These are phyloP conservation scores for Camponotus floridanus DNA, from an alignment of 1,140 invertebrate species.

Conservation along the genomic window DNA sequence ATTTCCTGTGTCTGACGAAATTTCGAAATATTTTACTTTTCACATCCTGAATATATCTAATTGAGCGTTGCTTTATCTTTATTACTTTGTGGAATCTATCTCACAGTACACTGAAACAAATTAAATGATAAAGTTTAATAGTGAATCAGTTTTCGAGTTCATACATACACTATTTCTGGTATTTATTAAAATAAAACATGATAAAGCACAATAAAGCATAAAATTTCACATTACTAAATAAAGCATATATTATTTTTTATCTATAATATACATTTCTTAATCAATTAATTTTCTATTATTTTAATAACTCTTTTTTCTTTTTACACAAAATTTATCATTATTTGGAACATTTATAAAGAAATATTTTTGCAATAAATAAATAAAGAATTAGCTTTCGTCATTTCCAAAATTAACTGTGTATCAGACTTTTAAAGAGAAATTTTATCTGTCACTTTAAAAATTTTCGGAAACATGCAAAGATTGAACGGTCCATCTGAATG, in stretches of 20 bases:
- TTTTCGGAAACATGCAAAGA: conserved; percentile 7
- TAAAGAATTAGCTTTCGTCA: background rate
- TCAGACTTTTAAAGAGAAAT: background rate
- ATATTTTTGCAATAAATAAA: background rate
- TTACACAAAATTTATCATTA: background rate
- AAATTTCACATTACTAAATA: background rate
- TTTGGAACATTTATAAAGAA: background rate
- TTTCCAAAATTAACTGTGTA: background rate
- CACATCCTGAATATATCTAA: too few relatives aligned
- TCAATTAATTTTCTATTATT: too few relatives aligned
- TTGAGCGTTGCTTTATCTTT: too few relatives aligned
- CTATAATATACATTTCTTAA: background rate
- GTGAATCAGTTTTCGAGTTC: too few relatives aligned
- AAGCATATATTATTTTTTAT: background rate
- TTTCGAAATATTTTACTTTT: too few relatives aligned
- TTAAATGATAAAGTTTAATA: too few relatives aligned
- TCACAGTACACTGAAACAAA: too few relatives aligned
- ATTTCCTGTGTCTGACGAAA: too few relatives aligned
- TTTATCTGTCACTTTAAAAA: background rate
- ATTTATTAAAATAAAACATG: too few relatives aligned
- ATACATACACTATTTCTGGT: too few relatives aligned
- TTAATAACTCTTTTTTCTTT: background rate
- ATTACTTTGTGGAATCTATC: too few relatives aligned
- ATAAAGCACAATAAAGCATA: too few relatives aligned
- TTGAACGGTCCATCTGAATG: background rate